Conservation (phyloP, 1,140 invertebrate genomes). For the Anoplolepis gracilipes region DNA sequence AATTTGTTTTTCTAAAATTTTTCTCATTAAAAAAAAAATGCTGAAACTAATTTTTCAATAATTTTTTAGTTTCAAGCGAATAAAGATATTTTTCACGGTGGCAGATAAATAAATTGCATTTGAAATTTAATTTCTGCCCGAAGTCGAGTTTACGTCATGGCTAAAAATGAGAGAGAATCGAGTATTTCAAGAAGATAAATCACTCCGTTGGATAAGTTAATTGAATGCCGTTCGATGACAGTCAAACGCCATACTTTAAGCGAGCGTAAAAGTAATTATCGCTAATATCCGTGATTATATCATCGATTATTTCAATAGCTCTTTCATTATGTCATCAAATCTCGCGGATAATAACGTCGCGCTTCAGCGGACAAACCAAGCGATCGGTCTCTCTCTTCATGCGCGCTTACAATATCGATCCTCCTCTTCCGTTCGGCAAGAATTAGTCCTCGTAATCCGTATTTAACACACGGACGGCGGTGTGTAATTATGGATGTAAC, state of each 20-base stretch:
- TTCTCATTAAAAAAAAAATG: neutral
- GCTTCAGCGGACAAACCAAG: slow-evolving; percentile 26
- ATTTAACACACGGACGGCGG: slow-evolving; percentile 24
- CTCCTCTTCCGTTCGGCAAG: neutral
- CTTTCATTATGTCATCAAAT: slow-evolving; percentile 57
- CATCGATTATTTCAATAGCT: slow-evolving; percentile 59
- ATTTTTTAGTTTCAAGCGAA: neutral
- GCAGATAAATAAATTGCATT: slow-evolving; percentile 1
- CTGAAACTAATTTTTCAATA: neutral
- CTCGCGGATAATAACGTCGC: slow-evolving; percentile 46
- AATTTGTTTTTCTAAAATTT: neutral
- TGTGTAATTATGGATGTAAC: slow-evolving; percentile 47
- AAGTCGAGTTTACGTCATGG: slow-evolving; percentile 29
- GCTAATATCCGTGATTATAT: slow-evolving; percentile 61
- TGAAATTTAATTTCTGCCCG: slow-evolving; percentile 12
- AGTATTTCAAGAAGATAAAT: slow-evolving; percentile 48
- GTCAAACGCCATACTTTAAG: slow-evolving; percentile 32
- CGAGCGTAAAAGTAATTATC: slow-evolving; percentile 47
- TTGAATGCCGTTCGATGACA: slow-evolving; percentile 42
- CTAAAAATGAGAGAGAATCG: slow-evolving; percentile 27
- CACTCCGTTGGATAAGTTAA: slow-evolving; percentile 44
- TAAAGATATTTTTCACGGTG: too few relatives aligned
- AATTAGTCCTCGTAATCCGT: slow-evolving; percentile 32
- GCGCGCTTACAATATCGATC: slow-evolving; percentile 1
- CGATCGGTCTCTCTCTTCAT: neutral